These are phyloP conservation scores for Hylomyscus alleni DNA, from an alignment of 2,797 vertebrate species.

Conservation along the genomic window DNA sequence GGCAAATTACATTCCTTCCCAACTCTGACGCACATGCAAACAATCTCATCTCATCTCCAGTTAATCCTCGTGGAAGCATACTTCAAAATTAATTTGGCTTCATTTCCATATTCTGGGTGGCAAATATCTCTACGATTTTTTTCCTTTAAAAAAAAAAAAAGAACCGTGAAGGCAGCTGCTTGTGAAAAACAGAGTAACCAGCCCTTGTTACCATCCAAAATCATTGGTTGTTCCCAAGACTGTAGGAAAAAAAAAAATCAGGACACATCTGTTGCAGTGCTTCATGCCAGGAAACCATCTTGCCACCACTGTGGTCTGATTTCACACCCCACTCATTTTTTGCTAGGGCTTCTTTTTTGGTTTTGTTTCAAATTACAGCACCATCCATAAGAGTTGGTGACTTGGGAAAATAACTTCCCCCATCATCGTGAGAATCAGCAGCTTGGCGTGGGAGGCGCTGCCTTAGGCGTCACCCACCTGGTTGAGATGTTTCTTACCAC, in stretches of 20 bases:
- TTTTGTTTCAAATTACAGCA: conserved; percentile 64
- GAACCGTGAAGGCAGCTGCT: conserved; percentile 55
- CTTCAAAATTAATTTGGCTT: conserved; percentile 68
- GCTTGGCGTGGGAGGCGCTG: neutral
- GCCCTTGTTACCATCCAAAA: conserved; percentile 35
- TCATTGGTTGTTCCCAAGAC: conserved; percentile 57
- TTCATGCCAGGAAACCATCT: conserved; percentile 43
- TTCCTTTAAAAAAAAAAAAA: conserved; percentile 18
- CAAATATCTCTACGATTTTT: neutral
- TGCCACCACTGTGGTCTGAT: conserved; percentile 61
- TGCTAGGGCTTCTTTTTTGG: conserved; percentile 25
- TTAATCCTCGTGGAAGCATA: conserved; percentile 51
- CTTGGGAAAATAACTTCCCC: neutral
- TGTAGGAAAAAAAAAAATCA: conserved; percentile 20
- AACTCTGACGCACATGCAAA: conserved; percentile 47
- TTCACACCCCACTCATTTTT: conserved; percentile 38
- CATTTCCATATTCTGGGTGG: conserved; percentile 29
- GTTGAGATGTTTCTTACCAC: fast-evolving
- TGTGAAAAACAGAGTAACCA: conserved; percentile 63
- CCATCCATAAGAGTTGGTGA: neutral
- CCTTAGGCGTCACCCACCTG: neutral
- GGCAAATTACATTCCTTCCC: conserved; percentile 47
- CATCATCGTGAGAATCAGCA: neutral
- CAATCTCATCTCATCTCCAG: conserved; percentile 32
- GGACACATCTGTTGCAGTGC: conserved; percentile 68